These are phyloP conservation scores for Drosophila punjabiensis DNA, from an alignment of 1,140 invertebrate species.

Conservation along the genomic window DNA sequence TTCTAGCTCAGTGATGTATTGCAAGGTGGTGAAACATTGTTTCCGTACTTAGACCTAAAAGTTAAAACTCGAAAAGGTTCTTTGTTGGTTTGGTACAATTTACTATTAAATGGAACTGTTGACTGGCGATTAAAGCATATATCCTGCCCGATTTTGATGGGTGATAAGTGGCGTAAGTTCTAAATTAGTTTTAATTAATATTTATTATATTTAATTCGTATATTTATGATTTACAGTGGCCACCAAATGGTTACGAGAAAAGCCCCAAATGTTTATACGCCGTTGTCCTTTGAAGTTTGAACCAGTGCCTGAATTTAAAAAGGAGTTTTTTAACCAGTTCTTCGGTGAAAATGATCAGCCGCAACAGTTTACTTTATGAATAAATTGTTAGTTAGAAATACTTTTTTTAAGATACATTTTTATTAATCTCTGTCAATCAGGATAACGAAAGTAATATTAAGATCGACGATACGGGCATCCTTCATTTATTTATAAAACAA, in stretches of 20 bases:
- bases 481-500: not conserved
- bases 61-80: constrained; percentile 19
- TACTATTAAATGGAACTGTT: constrained; percentile 8
- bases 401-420: not conserved
- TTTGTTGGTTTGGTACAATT: constrained; percentile 21
- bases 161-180: constrained; percentile 39
- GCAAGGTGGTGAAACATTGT: constrained; percentile 32
- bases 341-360: not conserved
- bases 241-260: constrained; percentile 31
- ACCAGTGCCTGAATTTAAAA: not conserved
- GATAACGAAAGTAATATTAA: not conserved
- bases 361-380: not conserved
- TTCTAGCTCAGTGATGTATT: constrained; percentile 22
- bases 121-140: constrained; percentile 17
- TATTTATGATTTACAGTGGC: constrained; percentile 17
- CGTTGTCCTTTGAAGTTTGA: constrained; percentile 5
- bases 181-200: not conserved
- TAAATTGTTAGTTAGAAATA: not conserved
- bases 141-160: constrained; percentile 30
- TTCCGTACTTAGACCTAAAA: constrained; percentile 15
- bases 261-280: constrained; percentile 27
- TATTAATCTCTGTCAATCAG: not conserved
- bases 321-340: not conserved
- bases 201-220: not conserved
- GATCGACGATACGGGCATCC: not conserved